phyloP scores from a whole-genome alignment of 2,888 invertebrate genomes.

The Melolontha melolontha region DNA sequence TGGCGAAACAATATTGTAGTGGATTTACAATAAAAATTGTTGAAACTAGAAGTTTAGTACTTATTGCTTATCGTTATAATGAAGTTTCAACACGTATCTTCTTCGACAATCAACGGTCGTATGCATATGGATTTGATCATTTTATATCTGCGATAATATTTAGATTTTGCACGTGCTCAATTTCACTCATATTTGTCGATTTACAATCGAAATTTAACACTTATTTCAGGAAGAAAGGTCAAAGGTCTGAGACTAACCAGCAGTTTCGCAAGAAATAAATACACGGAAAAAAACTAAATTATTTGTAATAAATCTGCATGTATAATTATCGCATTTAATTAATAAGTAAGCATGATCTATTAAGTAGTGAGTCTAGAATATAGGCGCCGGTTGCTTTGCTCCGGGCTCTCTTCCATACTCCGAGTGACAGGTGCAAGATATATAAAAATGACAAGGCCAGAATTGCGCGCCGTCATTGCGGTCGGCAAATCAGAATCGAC shows the following conservation, averaged over 20 bases:
- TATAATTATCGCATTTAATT: constrained; percentile 41
- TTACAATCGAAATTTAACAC: no score
- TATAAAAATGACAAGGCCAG: constrained; percentile 47
- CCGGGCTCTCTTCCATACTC: constrained; percentile 30
- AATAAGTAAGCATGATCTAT: constrained; percentile 34
- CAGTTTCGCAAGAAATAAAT: background rate
- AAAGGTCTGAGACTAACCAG: background rate
- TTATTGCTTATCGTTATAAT: no score
- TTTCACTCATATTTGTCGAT: no score
- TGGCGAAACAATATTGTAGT: no score
- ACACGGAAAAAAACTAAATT: background rate
- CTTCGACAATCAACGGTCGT: no score
- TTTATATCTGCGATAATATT: no score
- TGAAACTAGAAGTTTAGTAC: no score
- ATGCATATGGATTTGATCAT: no score
- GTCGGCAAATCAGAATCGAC: constrained; percentile 40
- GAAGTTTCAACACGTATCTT: no score
- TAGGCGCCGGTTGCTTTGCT: constrained; percentile 46
- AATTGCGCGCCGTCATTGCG: constrained; percentile 44
- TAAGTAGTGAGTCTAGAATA: no score
- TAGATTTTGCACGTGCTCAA: no score
- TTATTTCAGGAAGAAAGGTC: background rate
- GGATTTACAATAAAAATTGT: no score
- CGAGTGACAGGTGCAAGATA: constrained; percentile 47
- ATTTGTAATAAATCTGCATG: constrained; percentile 40